Base-by-base conservation (phyloP, 2,888 invertebrate genomes). In the Cabera pusaria region DNA sequence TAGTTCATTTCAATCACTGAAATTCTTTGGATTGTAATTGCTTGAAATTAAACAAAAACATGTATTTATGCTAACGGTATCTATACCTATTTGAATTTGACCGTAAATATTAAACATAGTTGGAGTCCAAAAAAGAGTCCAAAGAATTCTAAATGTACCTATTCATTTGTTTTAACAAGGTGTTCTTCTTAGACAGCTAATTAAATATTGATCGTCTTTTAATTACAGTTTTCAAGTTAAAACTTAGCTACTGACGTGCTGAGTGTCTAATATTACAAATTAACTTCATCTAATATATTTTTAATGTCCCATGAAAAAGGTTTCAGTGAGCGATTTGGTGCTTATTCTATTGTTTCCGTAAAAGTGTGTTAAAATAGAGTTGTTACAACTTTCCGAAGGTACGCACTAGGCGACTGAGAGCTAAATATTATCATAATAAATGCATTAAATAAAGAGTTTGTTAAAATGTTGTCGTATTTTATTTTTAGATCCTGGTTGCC, bases 341-440 rank as follows among this genome's bases (percentile, higher is more conserved):
- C 5, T 16, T 31, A 28, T 56, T 57, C 47, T 56, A 45, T 57
- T 59, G 41, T 56, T 59, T 57, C 49, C 59, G 63, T 18, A 31
- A 55, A 46, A 14, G 58, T 59, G 56, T 63, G 56, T 64, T 63
- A 57, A 48, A 51, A 71, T 81, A 77, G 78, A 75, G 81, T 83
- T 83, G 83, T 83, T 81, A 68, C 85, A 88, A 88, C 88, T 88
- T 88, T 88, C 87, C 88, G 86, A 87, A 80, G 85, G 86, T 88
- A 86, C 85, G 86, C 86, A 84, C 83, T 86, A 88, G 88, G 87
- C 86, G 88, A 87, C 88, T 86, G 87, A 86, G 79, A 87, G 86
- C 87, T 87, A 87, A 53, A 86, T 81, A 85, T 79, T 86, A 86
- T 83, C 84, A 83, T 87, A 77, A 81, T 83, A 82, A 86, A 85